A percentile compares a stretch with the other conserved stretches of the same genome.
These are phyloP conservation scores for Chrysopa pallens DNA, from an alignment of 1,140 invertebrate genomes.

Conservation along the genomic window DNA sequence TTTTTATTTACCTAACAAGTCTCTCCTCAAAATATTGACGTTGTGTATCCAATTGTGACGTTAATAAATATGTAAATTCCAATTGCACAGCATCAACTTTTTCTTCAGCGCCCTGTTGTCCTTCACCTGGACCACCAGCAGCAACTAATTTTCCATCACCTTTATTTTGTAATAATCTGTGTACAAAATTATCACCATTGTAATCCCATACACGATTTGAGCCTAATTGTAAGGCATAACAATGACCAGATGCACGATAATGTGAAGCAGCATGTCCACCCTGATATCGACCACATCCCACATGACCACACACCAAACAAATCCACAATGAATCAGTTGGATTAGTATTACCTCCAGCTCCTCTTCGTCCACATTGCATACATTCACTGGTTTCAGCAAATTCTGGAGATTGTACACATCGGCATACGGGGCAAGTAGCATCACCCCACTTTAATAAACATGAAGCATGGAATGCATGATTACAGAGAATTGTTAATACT, in stretches of 20 bases:
- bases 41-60: conserved; percentile 90
- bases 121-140: conserved; percentile 30
- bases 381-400: conserved; percentile 20
- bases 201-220: conserved; percentile 98
- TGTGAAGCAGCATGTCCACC: conserved; percentile 59
- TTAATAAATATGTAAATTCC: conserved; percentile 94
- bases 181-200: conserved; percentile 92
- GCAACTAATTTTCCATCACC: conserved; percentile 94
- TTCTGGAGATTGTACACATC: conserved; percentile 86
- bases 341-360: conserved; percentile 5
- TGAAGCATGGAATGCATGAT: conserved; percentile 92
- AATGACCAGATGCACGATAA: conserved; percentile 88
- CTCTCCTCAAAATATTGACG: conserved; percentile 82
- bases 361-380: conserved; percentile 15
- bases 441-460: conserved; percentile 96
- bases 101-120: conserved; percentile 43
- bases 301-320: conserved; percentile 94
- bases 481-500: conserved; percentile 92
- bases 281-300: conserved; percentile 67
- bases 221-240: conserved; percentile 89
- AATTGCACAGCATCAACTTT: conserved; percentile 86
- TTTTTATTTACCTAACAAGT: conserved; percentile 39
- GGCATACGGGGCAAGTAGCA: conserved; percentile 60
- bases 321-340: conserved; percentile 83
- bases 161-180: conserved; percentile 90